Percentiles rank a stretch among this genome's conserved stretches.
Conservation (phyloP, 1,140 invertebrate species). For the Caenorhabditis latens region DNA sequence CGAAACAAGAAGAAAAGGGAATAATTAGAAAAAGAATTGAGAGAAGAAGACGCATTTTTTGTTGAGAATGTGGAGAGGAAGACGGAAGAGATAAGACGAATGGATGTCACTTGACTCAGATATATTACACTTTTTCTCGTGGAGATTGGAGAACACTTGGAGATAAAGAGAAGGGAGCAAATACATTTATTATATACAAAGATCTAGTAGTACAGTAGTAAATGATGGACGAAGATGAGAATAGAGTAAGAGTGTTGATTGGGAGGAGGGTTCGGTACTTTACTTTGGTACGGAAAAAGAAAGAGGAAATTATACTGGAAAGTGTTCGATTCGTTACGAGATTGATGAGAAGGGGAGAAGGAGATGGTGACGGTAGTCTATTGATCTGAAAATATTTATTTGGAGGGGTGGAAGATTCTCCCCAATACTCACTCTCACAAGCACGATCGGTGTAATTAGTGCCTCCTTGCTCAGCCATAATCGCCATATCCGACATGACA, state of each 20-base stretch:
- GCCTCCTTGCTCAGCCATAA: conserved; percentile 24
- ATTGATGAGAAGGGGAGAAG: conserved; percentile 18
- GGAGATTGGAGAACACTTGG: conserved; percentile 17
- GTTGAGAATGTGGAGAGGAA: not conserved
- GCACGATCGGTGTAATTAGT: conserved; percentile 45
- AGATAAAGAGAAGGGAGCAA: not conserved
- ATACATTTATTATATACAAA: conserved; percentile 34
- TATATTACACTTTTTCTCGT: conserved; percentile 1
- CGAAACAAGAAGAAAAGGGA: not conserved
- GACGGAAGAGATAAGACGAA: not conserved
- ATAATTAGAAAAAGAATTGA: not conserved
- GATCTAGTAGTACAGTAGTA: conserved; percentile 7
- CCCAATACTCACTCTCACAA: not conserved
- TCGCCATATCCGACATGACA: conserved; percentile 46
- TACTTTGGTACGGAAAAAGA: conserved; percentile 31
- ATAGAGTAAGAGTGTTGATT: not conserved
- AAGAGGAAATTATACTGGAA: conserved; percentile 40
- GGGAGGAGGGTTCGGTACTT: not conserved
- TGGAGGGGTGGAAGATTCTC: no score
- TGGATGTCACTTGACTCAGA: conserved; percentile 34
- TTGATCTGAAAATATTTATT: conserved; percentile 13
- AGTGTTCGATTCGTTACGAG: conserved; percentile 40
- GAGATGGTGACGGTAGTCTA: not conserved
- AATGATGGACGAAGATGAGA: not conserved
- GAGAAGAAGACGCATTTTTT: not conserved